A percentile compares a stretch with the other conserved stretches of the same genome.
Evolutionary conservation across 2,113 vertebrate genomes (phyloP).

Genomic region (Progne subis): DNA sequence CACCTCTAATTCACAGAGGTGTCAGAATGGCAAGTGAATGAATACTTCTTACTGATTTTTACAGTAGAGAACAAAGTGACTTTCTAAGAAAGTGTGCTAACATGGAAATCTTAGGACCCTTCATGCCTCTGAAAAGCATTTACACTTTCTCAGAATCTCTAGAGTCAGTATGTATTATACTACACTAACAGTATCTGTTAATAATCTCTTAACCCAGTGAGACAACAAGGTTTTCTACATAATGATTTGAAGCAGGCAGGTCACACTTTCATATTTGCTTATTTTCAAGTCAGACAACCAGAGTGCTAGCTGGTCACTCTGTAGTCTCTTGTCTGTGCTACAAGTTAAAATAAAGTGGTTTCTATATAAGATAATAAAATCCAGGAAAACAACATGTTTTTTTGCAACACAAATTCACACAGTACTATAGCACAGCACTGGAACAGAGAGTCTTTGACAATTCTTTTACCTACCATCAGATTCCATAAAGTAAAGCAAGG

Average conservation of each 20-base stretch:
- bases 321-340: background rate
- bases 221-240: background rate
- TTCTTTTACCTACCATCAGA: background rate
- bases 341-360: background rate
- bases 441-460: background rate
- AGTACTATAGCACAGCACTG: background rate
- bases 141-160: background rate
- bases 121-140: background rate
- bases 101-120: background rate
- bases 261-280: background rate
- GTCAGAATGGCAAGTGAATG: background rate
- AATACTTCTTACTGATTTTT: background rate
- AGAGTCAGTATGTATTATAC: background rate
- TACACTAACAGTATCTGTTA: background rate
- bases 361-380: background rate
- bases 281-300: background rate
- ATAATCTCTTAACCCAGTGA: background rate
- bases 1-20: background rate
- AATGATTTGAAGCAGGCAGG: background rate
- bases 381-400: background rate
- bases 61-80: background rate
- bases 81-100: background rate
- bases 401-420: background rate
- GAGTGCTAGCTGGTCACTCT: background rate
- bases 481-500: background rate